phyloP scores from a whole-genome alignment of 2,797 vertebrate species.

The Manis crassicaudata region DNA sequence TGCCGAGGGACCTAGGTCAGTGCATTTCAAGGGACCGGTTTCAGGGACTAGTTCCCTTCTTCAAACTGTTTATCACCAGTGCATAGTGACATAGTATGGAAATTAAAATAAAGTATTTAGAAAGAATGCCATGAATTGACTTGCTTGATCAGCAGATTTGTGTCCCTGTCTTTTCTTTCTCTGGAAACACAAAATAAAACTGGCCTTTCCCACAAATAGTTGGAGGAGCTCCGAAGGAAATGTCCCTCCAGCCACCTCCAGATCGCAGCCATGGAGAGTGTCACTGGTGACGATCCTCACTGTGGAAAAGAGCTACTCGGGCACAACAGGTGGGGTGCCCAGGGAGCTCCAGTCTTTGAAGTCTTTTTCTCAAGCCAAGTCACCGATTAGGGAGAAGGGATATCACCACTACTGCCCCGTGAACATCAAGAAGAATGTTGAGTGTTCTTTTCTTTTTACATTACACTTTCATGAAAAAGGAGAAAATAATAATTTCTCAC shows the following conservation, averaged over 20 bases:
- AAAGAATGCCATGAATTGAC: not conserved
- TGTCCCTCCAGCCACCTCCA: not conserved
- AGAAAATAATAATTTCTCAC: not conserved
- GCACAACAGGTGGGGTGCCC: not conserved
- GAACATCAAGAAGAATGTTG: not conserved
- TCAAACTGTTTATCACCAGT: not conserved
- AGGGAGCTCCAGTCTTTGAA: not conserved
- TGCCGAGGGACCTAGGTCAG: not conserved
- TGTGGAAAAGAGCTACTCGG: not conserved
- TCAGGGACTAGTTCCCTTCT: not conserved
- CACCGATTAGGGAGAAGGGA: not conserved
- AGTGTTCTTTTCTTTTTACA: not conserved
- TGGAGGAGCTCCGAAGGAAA: not conserved
- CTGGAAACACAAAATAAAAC: not conserved
- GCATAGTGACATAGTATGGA: not conserved
- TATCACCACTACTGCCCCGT: not conserved
- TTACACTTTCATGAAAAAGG: not conserved
- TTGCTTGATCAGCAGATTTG: not conserved
- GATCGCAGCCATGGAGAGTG: not conserved
- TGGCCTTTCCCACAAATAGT: not conserved
- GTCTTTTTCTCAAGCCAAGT: not conserved
- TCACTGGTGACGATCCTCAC: not conserved
- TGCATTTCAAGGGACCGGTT: not conserved
- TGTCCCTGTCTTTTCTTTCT: not conserved
- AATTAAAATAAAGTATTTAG: not conserved